A percentile compares a stretch with the other conserved stretches of the same genome.
Conservation (phyloP, 2,888 invertebrate species). For the Dichetophora obliterata region DNA sequence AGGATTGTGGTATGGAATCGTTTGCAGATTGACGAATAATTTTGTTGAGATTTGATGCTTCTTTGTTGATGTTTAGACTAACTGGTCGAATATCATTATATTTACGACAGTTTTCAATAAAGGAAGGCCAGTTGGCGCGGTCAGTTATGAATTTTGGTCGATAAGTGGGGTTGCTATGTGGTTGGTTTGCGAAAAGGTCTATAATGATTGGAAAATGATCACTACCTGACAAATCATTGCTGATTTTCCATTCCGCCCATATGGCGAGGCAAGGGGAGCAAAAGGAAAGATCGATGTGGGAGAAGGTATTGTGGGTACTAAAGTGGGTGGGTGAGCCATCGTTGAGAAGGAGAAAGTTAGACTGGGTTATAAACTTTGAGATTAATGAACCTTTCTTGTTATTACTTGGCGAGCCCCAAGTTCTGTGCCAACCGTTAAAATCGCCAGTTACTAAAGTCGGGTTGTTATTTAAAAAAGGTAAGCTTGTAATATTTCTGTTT, state of each 20-base stretch:
- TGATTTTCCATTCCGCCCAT: slow-evolving; percentile 2
- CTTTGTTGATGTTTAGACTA: background rate
- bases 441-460: slow-evolving; percentile 32
- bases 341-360: slow-evolving; percentile 30
- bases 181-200: background rate
- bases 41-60: slow-evolving; percentile 10
- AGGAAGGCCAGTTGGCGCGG: background rate
- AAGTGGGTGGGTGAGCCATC: slow-evolving; percentile 41
- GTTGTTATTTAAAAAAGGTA: too few species aligned
- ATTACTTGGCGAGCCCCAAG: slow-evolving; percentile 22
- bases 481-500: too few species aligned
- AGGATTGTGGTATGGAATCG: slow-evolving; percentile 27
- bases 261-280: slow-evolving; percentile 25
- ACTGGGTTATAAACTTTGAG: slow-evolving; percentile 19
- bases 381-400: slow-evolving; percentile 27
- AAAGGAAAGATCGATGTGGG: slow-evolving; percentile 44
- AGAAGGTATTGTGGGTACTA: slow-evolving; percentile 43
- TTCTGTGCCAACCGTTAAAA: slow-evolving; percentile 31
- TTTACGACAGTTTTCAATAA: background rate
- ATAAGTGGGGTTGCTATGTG: too few species aligned
- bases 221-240: slow-evolving; percentile 25
- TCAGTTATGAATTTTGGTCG: background rate
- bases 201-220: slow-evolving; percentile 37
- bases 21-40: slow-evolving; percentile 35
- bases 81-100: background rate